Percentiles rank a stretch among this genome's conserved stretches.
These are phyloP conservation scores for Limenitis camilla DNA, from an alignment of 2,888 invertebrate species.

Conservation along the genomic window DNA sequence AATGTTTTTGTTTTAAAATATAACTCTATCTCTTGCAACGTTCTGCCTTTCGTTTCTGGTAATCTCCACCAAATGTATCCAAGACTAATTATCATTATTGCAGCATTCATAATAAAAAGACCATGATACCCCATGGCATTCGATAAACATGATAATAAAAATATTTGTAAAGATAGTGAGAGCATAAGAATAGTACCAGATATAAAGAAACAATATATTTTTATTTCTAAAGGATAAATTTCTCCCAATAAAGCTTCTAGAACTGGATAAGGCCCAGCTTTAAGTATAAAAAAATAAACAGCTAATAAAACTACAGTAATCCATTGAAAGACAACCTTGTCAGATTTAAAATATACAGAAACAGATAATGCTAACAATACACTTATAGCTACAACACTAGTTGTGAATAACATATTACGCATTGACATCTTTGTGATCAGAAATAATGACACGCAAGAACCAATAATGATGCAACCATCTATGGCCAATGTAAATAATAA, in stretches of 20 bases:
- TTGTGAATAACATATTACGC: slow-evolving; percentile 18
- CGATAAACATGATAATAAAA: slow-evolving; percentile 25
- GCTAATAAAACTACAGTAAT: slow-evolving; percentile 22
- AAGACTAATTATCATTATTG: slow-evolving; percentile 23
- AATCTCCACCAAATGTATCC: slow-evolving; percentile 28
- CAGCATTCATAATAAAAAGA: slow-evolving; percentile 27
- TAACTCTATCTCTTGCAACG: slow-evolving; percentile 30
- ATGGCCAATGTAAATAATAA: slow-evolving; percentile 18
- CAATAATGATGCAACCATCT: slow-evolving; percentile 18
- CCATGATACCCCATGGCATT: slow-evolving; percentile 28
- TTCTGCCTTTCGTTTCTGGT: slow-evolving; percentile 30
- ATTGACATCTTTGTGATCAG: slow-evolving; percentile 18
- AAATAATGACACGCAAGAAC: slow-evolving; percentile 15
- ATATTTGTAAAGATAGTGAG: slow-evolving; percentile 25
- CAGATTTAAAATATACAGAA: slow-evolving; percentile 18
- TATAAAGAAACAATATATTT: slow-evolving; percentile 24
- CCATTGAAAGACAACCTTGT: slow-evolving; percentile 13
- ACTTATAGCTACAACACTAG: slow-evolving; percentile 15
- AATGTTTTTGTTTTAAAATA: slow-evolving; percentile 26
- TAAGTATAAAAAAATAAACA: slow-evolving; percentile 26
- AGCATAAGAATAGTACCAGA: slow-evolving; percentile 23
- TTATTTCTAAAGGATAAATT: slow-evolving; percentile 32
- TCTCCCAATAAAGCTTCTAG: slow-evolving; percentile 29
- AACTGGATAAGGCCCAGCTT: slow-evolving; percentile 29
- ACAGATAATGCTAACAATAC: slow-evolving; percentile 13